These are phyloP conservation scores for Sebastes oblongus DNA, from an alignment of 2,797 vertebrate species.

Conservation along the genomic window DNA sequence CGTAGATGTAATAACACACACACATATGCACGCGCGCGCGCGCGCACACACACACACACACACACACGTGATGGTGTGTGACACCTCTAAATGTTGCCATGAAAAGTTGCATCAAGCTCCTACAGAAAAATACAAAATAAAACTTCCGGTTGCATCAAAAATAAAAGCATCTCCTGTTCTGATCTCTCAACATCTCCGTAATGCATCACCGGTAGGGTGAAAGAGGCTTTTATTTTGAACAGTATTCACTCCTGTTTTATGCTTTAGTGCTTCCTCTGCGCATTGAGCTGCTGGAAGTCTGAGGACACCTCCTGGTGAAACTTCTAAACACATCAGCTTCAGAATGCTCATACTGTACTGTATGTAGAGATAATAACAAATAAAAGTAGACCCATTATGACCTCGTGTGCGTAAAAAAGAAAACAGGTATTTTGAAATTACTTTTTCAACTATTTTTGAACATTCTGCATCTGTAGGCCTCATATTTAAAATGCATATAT, in stretches of 20 bases:
- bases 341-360: not conserved
- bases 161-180: slow-evolving; percentile 15
- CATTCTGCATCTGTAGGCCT: not conserved
- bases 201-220: not conserved
- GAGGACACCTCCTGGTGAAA: slow-evolving; percentile 26
- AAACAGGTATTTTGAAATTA: not conserved
- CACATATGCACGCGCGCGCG: not conserved
- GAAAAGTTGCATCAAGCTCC: slow-evolving; percentile 10
- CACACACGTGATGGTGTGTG: slow-evolving; percentile 26
- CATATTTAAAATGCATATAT: not conserved
- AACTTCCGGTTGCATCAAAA: slow-evolving; percentile 2
- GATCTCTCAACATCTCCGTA: not conserved
- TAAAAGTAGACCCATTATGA: not conserved
- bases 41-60: too few species aligned
- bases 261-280: slow-evolving; percentile 37
- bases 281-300: not conserved
- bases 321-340: not conserved
- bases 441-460: not conserved
- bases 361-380: not conserved
- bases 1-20: slow-evolving; percentile 10
- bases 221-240: slow-evolving; percentile 42
- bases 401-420: not conserved
- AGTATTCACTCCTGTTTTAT: fast-evolving
- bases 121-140: too few species aligned
- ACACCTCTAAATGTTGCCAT: slow-evolving; percentile 30